Evolutionary conservation across 2,113 vertebrate species (phyloP), one percentile per base, ranked within the genome.

Genomic region (Microcebus lehilahytsara): DNA sequence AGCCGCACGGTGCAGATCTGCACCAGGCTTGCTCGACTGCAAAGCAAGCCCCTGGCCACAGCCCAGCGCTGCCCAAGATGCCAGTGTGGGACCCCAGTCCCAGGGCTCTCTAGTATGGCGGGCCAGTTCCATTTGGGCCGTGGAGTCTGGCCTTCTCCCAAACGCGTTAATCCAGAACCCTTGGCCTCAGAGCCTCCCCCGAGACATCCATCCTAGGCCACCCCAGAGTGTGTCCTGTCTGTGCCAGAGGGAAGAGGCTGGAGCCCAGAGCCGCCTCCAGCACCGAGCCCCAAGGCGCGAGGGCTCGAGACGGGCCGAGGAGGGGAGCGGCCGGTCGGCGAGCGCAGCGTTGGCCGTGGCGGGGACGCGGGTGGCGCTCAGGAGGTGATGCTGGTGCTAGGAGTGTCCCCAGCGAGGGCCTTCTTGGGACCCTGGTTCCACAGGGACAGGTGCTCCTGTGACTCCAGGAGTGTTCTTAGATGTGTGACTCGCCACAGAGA

Each of bases 391-490:
- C 8, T 22, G 66, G 3, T 22, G 8, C 20, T 77, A 16, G 30
- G 10, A 9, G 14, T 3, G 13, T 75, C 88, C 60, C 58, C 60
- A 60, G 37, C 2, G 3, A 1, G 49, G 85, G 67, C 17, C 3
- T 0, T 83, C 25, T 2, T 9, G 56, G 60, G 71, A 34, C 69
- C 49, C 34, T 1, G 1, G 27, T 58, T 51, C 49, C 34, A 12
- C 37, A 0, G 1, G 7, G 74, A 53, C 34, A 23, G 3, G 4
- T 0, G 20, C 67, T 32, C 34, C 19, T 3, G 0, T 5, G 53
- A 46, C 56, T 62, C 67, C 37, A 14, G 58, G 40, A 42, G 7
- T 20, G 51, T 77, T 19, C 69, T 58, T 71, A 32, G 27, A 9
- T 46, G 11, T 22, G 23, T 34, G 60, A 30, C 66, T 40, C 27